Conservation (phyloP, 2,113 vertebrate species). For the Henicopernis longicauda region DNA sequence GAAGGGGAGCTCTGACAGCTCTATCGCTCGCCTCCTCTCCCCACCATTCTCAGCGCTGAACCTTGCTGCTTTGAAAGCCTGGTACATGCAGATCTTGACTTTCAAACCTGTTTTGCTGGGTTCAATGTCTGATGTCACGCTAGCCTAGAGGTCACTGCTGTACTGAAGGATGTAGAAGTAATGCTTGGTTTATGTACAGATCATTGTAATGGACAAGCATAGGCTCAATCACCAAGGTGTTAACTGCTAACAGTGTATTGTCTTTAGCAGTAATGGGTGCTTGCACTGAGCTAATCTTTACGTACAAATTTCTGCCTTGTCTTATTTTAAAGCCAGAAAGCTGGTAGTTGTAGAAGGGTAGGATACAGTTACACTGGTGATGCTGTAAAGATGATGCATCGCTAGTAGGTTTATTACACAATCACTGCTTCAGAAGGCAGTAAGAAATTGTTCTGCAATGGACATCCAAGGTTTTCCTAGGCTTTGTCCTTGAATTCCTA, state of each 20-base stretch:
- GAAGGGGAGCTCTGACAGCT: neutral
- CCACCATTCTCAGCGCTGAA: accelerated
- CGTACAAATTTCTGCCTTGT: neutral
- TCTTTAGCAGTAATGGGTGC: neutral
- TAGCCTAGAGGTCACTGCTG: neutral
- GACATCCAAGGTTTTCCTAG: neutral
- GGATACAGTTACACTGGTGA: neutral
- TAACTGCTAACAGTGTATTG: neutral
- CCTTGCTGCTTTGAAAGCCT: neutral
- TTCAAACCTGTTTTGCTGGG: neutral
- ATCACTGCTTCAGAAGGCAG: neutral
- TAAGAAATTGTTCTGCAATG: neutral
- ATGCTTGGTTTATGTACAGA: accelerated
- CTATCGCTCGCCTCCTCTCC: too few species aligned
- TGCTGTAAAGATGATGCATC: neutral
- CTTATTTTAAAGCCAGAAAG: neutral
- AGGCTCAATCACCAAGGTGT: neutral
- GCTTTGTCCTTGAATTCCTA: neutral
- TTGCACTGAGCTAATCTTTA: neutral
- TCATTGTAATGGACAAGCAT: accelerated
- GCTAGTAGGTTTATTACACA: too few species aligned
- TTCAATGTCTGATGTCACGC: accelerated
- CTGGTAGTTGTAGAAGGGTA: too few species aligned
- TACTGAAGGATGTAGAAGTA: accelerated
- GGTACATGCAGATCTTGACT: accelerated